Evolutionary conservation across 1,140 invertebrate genomes (phyloP), one percentile per base, ranked within the genome.

Genomic region (Saxidomus purpurata): DNA sequence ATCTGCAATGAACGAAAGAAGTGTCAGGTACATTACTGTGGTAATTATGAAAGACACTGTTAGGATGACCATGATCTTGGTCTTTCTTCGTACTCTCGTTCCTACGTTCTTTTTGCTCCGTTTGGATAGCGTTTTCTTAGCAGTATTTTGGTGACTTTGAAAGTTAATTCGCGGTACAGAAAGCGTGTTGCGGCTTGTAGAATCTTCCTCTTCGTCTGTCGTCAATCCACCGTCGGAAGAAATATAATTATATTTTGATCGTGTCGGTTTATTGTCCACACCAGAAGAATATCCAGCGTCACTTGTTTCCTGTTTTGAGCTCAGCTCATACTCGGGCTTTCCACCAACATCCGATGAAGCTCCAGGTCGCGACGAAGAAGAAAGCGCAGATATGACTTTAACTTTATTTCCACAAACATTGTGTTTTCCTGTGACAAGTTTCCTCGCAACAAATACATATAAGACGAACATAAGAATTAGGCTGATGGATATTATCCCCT

Each of bases 1-100:
- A 34, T 76, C 13, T 3, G 85, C 76, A 49, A 87, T 87, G 25
- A 87, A 38, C 22, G 85, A 77, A 9, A 87, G 38, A 28, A 87
- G 59, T 22, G 74, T 87, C 28, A 79, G 17, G 19, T 87, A 87
- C 59, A 87, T 17, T 31, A 79, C 43, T 19, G 74, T 87, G 8
- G 85, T 87, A 8, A 67, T 63, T n/a, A 79, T 77, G 31, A 87
- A 87, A 4, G 38, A 47, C 3, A 67, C 28, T 17, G 85, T 87
- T 0, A 87, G 36, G 17, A 87, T 85, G 19, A 71, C 28, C 67
- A 85, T 74, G 6, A 85, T 85, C 25, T n/a, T 52, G 38, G 83
- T 85, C 38, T 87, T 87, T n/a, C 74, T 76, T 4, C 71, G 71
- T 6, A 87, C 71, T 22, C 52, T 15, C 1, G 6, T 15, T 9